Evolutionary conservation across 2,888 invertebrate species (phyloP).

Genomic region (Eristalis arbustorum): DNA sequence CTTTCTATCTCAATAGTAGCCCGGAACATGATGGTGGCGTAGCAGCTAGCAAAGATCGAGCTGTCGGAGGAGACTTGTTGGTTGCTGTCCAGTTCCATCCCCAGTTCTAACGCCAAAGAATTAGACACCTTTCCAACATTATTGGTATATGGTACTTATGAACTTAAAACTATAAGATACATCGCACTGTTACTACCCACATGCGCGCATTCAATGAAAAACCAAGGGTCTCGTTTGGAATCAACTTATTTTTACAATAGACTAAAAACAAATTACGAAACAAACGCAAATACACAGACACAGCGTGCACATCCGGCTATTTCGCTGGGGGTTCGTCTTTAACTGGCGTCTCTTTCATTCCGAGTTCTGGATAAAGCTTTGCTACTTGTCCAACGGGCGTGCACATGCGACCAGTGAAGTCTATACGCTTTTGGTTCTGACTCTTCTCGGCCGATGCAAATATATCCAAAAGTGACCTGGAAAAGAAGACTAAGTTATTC

Average conservation of each 20-base stretch:
- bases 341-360: constrained; percentile 74
- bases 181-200: too few relatives aligned
- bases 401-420: constrained; percentile 86
- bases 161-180: too few relatives aligned
- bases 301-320: neutral
- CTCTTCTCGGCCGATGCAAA: constrained; percentile 82
- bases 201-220: neutral
- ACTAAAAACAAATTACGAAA: constrained; percentile 13
- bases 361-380: constrained; percentile 87
- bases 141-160: too few relatives aligned
- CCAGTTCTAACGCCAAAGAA: too few relatives aligned
- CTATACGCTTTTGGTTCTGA: constrained; percentile 80
- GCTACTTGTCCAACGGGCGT: constrained; percentile 84
- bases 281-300: neutral
- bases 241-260: neutral
- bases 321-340: constrained; percentile 75
- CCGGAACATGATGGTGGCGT: constrained; percentile 72
- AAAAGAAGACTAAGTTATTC: neutral
- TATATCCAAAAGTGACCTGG: constrained; percentile 82
- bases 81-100: too few relatives aligned
- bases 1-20: constrained; percentile 9
- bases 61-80: too few relatives aligned
- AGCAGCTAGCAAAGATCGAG: too few relatives aligned
- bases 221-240: neutral
- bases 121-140: too few relatives aligned